These are phyloP conservation scores for Ormyrus thymus DNA, from an alignment of 2,888 invertebrate genomes.

Conservation along the genomic window DNA sequence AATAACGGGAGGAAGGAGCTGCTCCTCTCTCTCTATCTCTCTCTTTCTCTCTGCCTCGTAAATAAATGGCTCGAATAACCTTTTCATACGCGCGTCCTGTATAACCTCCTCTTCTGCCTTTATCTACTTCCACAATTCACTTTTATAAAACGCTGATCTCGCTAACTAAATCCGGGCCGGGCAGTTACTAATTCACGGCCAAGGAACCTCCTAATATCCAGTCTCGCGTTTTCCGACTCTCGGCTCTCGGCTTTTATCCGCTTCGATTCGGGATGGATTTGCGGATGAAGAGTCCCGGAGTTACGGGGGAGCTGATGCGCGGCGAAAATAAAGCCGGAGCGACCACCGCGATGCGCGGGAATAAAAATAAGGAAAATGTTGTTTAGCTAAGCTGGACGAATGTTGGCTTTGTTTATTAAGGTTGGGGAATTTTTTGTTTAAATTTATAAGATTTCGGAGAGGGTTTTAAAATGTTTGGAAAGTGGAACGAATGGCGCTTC, in stretches of 20 bases:
- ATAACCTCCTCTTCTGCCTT: conserved; percentile 26
- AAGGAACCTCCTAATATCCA: neutral
- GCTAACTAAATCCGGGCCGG: conserved; percentile 41
- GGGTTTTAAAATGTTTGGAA: too few species aligned
- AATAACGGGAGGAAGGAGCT: conserved; percentile 18
- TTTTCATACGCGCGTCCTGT: conserved; percentile 42
- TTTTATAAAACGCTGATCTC: conserved; percentile 49
- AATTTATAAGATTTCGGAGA: too few species aligned
- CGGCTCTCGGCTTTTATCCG: neutral
- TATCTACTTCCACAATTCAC: conserved; percentile 51
- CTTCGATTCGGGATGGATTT: neutral
- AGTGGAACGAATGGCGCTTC: too few species aligned
- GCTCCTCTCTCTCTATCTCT: too few species aligned
- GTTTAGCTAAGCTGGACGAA: too few species aligned
- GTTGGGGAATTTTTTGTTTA: too few species aligned
- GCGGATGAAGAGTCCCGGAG: too few species aligned
- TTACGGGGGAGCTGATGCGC: too few species aligned
- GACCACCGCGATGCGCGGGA: too few species aligned
- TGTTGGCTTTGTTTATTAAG: too few species aligned
- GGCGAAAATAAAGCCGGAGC: too few species aligned
- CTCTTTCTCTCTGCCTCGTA: conserved; percentile 33
- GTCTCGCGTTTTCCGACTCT: neutral
- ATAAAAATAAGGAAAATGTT: too few species aligned
- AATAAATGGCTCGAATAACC: conserved; percentile 56
- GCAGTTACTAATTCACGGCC: conserved; percentile 49